Conservation (phyloP, 2,113 vertebrate genomes). For the Passer montanus region DNA sequence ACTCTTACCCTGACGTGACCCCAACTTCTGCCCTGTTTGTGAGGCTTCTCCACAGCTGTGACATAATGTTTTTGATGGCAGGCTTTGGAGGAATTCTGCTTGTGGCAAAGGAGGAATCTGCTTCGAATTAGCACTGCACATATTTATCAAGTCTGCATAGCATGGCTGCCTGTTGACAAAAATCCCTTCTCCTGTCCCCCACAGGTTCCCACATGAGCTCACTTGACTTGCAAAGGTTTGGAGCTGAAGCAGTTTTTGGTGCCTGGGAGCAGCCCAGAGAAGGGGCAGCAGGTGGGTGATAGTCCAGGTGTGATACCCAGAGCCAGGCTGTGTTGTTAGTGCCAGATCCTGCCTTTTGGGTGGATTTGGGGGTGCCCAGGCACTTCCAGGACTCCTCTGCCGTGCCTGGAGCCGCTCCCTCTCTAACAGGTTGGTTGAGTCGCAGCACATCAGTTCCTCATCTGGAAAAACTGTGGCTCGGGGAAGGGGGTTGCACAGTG, state of each 20-base stretch:
- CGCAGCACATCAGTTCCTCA: neutral
- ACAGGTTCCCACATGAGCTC: neutral
- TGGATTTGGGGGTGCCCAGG: neutral
- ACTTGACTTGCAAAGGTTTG: fast-evolving
- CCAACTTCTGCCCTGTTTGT: slow-evolving; percentile 62
- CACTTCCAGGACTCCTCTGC: neutral
- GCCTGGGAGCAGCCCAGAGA: neutral
- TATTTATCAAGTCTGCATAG: slow-evolving; percentile 38
- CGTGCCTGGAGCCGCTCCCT: neutral
- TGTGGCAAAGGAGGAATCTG: slow-evolving; percentile 63
- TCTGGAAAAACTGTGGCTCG: neutral
- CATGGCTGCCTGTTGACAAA: slow-evolving; percentile 37
- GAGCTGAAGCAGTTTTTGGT: neutral
- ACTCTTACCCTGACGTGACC: slow-evolving; percentile 68
- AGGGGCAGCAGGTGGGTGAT: neutral
- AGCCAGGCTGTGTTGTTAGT: neutral
- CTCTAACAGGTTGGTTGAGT: neutral
- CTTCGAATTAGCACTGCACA: slow-evolving; percentile 58
- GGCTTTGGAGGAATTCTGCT: slow-evolving; percentile 63
- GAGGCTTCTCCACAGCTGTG: slow-evolving; percentile 43
- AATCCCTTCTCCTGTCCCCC: neutral
- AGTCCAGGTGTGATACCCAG: neutral
- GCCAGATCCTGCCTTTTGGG: neutral
- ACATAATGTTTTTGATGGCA: slow-evolving; percentile 68
- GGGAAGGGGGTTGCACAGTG: neutral